Conservation (phyloP, 2,888 invertebrate genomes). For the Epiblema foenella region DNA sequence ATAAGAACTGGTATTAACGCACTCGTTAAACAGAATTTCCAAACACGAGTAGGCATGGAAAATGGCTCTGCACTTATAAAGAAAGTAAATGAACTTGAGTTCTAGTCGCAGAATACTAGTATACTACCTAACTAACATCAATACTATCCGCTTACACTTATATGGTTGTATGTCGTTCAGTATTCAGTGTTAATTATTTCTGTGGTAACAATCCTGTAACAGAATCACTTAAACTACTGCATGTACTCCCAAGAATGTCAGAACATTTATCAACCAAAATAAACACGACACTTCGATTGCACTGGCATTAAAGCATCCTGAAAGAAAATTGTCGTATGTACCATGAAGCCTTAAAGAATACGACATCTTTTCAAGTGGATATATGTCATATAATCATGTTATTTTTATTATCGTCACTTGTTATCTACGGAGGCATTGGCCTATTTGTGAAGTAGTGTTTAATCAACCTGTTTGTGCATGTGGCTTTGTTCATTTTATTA, state of each 20-base stretch:
- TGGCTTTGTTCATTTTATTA: constrained; percentile 15
- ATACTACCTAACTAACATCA: too few relatives aligned
- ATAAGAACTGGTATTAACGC: neutral
- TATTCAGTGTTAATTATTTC: neutral
- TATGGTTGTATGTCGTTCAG: neutral
- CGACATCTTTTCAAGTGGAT: neutral
- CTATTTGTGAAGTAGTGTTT: constrained; percentile 38
- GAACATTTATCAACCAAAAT: constrained; percentile 37
- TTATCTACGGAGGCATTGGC: constrained; percentile 41
- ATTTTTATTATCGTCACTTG: constrained; percentile 35
- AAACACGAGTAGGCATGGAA: neutral
- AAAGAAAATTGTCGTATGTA: constrained; percentile 4
- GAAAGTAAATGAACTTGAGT: neutral
- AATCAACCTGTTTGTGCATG: constrained; percentile 34
- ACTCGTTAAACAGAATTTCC: too few relatives aligned
- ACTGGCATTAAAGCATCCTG: constrained; percentile 2
- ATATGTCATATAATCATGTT: neutral
- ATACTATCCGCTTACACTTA: neutral
- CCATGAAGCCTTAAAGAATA: neutral
- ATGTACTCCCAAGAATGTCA: constrained; percentile 8
- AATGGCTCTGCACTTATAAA: neutral
- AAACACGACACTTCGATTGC: constrained; percentile 32
- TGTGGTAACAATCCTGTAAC: neutral
- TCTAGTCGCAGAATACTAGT: neutral
- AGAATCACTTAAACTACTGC: neutral